Evolutionary conservation across 2,113 vertebrate genomes (phyloP).

Genomic region (Ardeotis arabs): DNA sequence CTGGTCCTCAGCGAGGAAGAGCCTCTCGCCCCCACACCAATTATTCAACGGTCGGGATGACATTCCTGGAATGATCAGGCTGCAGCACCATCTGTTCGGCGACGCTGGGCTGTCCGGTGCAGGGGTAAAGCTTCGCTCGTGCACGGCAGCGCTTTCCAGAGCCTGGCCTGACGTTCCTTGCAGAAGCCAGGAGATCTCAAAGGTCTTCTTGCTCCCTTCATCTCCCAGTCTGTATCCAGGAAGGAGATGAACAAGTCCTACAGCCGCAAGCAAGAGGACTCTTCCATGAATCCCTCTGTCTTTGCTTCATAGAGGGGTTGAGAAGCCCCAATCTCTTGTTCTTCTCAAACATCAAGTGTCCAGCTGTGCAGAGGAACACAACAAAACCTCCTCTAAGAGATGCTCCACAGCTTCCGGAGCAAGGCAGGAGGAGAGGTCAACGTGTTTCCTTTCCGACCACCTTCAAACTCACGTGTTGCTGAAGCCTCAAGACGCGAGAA

Average conservation of each 20-base stretch:
- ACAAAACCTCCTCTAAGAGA: not conserved
- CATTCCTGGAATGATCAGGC: not conserved
- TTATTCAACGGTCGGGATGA: not conserved
- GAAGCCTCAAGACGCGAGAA: not conserved
- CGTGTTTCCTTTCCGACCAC: rapidly evolving
- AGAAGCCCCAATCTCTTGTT: not conserved
- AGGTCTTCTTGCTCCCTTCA: not conserved
- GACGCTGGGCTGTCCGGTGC: not conserved
- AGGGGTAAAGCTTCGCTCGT: not conserved
- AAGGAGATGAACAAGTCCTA: not conserved
- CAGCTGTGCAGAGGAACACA: rapidly evolving
- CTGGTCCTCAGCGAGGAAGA: not conserved
- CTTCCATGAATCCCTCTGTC: not conserved
- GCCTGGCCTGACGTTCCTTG: not conserved
- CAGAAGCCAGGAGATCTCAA: not conserved
- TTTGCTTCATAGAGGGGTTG: rapidly evolving
- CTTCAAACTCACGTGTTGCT: rapidly evolving
- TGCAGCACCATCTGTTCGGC: not conserved
- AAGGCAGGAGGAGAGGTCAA: not conserved
- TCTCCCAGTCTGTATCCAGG: too few species aligned
- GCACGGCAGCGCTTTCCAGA: not conserved
- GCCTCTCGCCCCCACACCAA: not conserved
- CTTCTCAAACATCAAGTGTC: not conserved
- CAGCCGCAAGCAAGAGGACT: not conserved
- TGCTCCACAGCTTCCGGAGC: not conserved